Evolutionary conservation across 2,888 invertebrate genomes (phyloP), one percentile per base, ranked within the genome.

Genomic region (Siphonodentalium dalli): DNA sequence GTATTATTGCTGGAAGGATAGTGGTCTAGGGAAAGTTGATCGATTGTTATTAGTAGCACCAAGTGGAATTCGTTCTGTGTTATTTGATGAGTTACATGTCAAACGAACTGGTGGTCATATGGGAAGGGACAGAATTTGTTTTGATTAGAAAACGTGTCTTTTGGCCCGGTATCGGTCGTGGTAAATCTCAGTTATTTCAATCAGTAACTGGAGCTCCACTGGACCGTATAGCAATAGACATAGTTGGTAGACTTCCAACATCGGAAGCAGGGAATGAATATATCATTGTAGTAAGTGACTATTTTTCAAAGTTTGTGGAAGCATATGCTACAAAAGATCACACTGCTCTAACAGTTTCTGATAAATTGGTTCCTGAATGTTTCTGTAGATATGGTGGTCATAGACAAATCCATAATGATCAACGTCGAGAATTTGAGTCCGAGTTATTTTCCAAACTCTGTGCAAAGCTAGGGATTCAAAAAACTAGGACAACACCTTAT

Each of bases 291-390:
- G 27, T 54, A 13, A 28, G 41, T 13, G 58, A 58, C 31, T 58
- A 58, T 23, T 61, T 49, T 34, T 43, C 50, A 11, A 58, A 61
- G 35, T 61, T 50, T 50, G 29, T 28, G n/a, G 60, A 58, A 38
- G 53, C 54, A 15, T 54, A 45, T 35, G 53, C 61, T 18, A 26
- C 52, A 8, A 43, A 47, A 13, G 28, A 61, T 31, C 59, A 53
- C 21, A 48, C 43, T 7, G 56, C 61, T 9, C 11, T 42, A 9
- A 42, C 53, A 23, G 61, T 61, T 13, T 55, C 61, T n/a, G 56
- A 56, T 28, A 47, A 39, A n/a, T 28, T 61, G 13, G 52, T 61
- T 11, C 42, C 27, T 5, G 54, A 50, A 33, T 21, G 45, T 21
- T 29, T 41, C 13, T 54, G 54, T 26, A 20, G 29, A 15, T 47